Conservation (phyloP, 2,113 vertebrate species). For the Gnathonemus echidnorhynchus region DNA sequence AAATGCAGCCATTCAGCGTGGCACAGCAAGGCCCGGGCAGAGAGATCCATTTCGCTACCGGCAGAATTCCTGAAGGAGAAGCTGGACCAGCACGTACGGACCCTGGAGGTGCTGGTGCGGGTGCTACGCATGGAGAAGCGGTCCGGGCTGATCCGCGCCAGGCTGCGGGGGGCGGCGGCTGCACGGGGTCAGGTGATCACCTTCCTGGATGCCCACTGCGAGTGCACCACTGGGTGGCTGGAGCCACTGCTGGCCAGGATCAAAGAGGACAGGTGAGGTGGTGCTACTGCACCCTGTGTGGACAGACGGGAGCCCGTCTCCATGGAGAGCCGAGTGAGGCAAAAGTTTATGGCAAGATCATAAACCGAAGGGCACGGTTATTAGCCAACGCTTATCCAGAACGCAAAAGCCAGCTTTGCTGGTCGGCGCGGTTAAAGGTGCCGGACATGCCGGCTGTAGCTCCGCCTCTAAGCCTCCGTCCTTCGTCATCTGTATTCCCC, state of each 20-base stretch:
- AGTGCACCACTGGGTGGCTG: constrained; percentile 88
- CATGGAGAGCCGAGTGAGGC: background rate
- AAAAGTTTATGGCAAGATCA: background rate
- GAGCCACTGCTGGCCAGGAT: constrained; percentile 87
- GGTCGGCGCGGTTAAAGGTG: background rate
- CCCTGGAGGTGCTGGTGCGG: constrained; percentile 71
- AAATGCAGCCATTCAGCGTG: background rate
- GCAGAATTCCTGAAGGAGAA: constrained; percentile 85
- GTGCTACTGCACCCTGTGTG: background rate
- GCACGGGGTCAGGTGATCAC: constrained; percentile 87
- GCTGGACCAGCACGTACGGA: constrained; percentile 75
- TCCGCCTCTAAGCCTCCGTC: background rate
- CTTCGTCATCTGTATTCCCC: background rate
- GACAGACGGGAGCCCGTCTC: background rate
- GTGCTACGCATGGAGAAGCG: constrained; percentile 91
- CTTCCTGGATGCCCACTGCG: constrained; percentile 93
- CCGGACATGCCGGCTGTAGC: background rate
- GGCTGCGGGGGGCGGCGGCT: constrained; percentile 82
- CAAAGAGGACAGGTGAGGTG: constrained; percentile 69
- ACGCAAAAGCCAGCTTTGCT: background rate
- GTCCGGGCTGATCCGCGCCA: constrained; percentile 86
- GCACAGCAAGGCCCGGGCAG: background rate
- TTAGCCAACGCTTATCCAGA: background rate
- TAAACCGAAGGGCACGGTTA: background rate
- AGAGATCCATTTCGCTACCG: background rate